Conservation (phyloP, 2,888 invertebrate species). For the Taphrorychus bicolor region DNA sequence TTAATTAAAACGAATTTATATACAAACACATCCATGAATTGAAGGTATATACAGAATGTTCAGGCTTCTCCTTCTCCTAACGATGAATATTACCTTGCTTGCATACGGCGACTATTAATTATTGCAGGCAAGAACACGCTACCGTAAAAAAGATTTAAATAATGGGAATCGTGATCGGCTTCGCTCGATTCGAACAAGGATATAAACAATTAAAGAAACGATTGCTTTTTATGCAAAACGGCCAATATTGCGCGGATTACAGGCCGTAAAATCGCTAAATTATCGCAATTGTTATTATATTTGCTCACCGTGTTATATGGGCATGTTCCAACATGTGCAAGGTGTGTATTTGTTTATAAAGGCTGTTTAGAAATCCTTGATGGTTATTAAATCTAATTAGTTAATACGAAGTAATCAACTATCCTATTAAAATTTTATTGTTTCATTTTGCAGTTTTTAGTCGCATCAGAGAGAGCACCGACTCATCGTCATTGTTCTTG, state of each 20-base stretch:
- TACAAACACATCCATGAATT: slow-evolving; percentile 12
- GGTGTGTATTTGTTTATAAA: slow-evolving; percentile 4
- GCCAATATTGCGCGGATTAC: slow-evolving; percentile 19
- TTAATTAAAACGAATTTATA: slow-evolving; percentile 9
- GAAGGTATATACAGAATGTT: slow-evolving; percentile 17
- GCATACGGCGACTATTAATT: slow-evolving; percentile 16
- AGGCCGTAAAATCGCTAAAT: slow-evolving; percentile 19
- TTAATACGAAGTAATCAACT: too few species aligned
- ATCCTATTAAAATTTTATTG: too few species aligned
- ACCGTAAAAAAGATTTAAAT: slow-evolving; percentile 35
- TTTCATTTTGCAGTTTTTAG: not conserved
- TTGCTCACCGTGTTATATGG: not conserved
- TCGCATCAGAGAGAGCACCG: not conserved
- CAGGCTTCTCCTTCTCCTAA: slow-evolving; percentile 25
- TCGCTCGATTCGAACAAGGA: slow-evolving; percentile 32
- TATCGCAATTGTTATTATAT: slow-evolving; percentile 6
- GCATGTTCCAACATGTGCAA: not conserved
- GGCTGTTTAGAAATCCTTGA: not conserved
- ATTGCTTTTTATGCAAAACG: slow-evolving; percentile 18
- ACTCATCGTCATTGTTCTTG: not conserved
- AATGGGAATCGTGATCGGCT: slow-evolving; percentile 32
- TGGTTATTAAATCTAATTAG: too few species aligned
- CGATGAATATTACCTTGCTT: slow-evolving; percentile 25
- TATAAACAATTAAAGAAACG: slow-evolving; percentile 23
- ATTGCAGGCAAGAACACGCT: slow-evolving; percentile 30